Base-by-base conservation (phyloP, 2,797 vertebrate species). In the Scyliorhinus canicula region DNA sequence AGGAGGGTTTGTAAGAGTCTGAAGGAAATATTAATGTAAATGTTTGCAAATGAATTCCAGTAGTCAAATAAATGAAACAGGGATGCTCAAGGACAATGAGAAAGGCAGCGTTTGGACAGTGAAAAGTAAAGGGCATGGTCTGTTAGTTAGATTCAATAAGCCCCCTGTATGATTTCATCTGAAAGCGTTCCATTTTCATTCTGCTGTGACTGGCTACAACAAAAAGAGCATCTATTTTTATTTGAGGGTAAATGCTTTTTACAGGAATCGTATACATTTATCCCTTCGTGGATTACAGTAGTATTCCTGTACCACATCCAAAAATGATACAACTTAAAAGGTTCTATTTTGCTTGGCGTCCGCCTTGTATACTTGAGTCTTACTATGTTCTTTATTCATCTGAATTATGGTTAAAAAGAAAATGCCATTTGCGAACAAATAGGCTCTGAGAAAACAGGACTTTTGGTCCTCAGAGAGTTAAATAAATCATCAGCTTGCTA, bases 21-120 rank as follows among this genome's bases (percentile, higher is more conserved):
- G 88, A 63, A 88, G n/a, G 57, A 91, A 91, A 65, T 65, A 65
- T 65, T 91, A 63, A 57, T 90, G 86, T n/a, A 90, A 57, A 90
- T 57, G 55, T 90, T 90, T 57, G 55, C 85, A 90, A 90, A 90
- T 90, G 31, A 57, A 90, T 90, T 90, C 50, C 52, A 60, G 55
- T 90, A 60, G 55, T 60, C 16, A 26, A 86, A 60, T 90, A 90
- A 90, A n/a, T 57, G 35, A 90, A 90, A 21, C 9, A 14, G 14
- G 31, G 86, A 90, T n/a, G 55, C 35, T n/a, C 6, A 35, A 31
- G 55, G 55, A 60, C 86, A 57, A 82, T 60, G 52, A 57, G 19
- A 40, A n/a, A 91, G 57, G 60, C 60, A 63, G 60, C 40, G n/a
- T 60, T 40, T 63, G 57, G 55, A 91, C 35, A 63, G 35, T 91